phyloP scores from a whole-genome alignment of 2,888 invertebrate species.

The Baronia brevicornis region DNA sequence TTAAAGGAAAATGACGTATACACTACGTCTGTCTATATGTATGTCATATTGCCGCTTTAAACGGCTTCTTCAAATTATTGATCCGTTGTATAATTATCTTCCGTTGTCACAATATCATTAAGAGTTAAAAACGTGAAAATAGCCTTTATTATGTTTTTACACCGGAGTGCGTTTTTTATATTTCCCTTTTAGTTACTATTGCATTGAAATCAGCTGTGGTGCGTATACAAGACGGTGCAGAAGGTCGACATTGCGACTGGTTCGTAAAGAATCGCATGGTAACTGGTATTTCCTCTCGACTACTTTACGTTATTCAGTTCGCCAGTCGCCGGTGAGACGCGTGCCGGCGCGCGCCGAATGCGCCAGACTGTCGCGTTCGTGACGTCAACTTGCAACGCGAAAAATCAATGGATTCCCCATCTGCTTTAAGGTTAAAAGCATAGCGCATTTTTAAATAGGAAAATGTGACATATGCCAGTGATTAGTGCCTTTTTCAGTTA shows the following conservation, averaged over 20 bases:
- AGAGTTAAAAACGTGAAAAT: conserved; percentile 2
- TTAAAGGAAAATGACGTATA: too few relatives aligned
- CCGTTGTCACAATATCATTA: neutral
- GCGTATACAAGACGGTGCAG: conserved; percentile 47
- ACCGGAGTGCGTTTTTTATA: conserved; percentile 2
- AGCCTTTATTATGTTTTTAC: conserved; percentile 5
- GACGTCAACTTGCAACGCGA: conserved; percentile 66
- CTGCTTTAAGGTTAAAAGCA: conserved; percentile 64
- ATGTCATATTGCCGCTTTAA: neutral
- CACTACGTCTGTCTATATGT: neutral
- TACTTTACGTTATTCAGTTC: conserved; percentile 28
- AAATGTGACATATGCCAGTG: conserved; percentile 69
- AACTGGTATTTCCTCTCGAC: conserved; percentile 60
- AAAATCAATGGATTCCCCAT: conserved; percentile 68
- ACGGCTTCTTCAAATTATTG: conserved; percentile 13
- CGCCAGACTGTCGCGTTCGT: conserved; percentile 46
- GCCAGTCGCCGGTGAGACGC: conserved; percentile 65
- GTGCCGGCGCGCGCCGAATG: conserved; percentile 66
- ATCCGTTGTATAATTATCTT: conserved; percentile 6
- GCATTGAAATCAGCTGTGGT: conserved; percentile 45
- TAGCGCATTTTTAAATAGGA: conserved; percentile 68
- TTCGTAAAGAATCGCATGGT: conserved; percentile 55
- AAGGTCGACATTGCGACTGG: conserved; percentile 47
- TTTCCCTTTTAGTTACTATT: conserved; percentile 14
- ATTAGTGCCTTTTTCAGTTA: conserved; percentile 42